phyloP scores from a whole-genome alignment of 2,113 vertebrate genomes.

The Calypte anna region DNA sequence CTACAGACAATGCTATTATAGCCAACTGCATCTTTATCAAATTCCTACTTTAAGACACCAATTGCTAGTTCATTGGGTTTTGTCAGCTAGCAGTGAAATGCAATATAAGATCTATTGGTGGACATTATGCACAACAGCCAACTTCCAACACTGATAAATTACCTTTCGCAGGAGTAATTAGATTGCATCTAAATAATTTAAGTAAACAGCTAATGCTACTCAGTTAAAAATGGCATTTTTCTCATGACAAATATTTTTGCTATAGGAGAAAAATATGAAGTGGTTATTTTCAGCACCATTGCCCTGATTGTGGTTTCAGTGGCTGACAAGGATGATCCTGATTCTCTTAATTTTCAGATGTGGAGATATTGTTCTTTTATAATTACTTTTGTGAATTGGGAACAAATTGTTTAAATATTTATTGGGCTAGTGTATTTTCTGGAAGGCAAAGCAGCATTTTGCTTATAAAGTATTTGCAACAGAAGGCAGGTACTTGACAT shows the following conservation, averaged over 20 bases:
- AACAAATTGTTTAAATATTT: conserved; percentile 55
- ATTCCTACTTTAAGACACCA: neutral
- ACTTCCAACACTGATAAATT: conserved; percentile 39
- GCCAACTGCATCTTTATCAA: conserved; percentile 3
- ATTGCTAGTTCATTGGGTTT: conserved; percentile 13
- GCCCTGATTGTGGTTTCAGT: neutral
- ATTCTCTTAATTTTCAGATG: conserved; percentile 25
- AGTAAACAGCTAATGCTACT: conserved; percentile 36
- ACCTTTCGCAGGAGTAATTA: conserved; percentile 7
- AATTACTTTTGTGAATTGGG: conserved; percentile 57
- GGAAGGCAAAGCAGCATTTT: neutral
- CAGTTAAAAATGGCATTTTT: conserved; percentile 38
- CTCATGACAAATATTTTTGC: conserved; percentile 19
- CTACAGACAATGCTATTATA: neutral
- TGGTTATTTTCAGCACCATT: neutral
- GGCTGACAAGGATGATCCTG: neutral
- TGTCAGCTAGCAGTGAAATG: neutral
- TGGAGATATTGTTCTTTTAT: conserved; percentile 5
- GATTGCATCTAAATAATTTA: conserved; percentile 50
- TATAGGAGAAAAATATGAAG: neutral
- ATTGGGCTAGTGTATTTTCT: neutral
- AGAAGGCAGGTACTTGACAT: neutral
- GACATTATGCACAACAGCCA: conserved; percentile 21
- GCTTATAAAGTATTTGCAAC: conserved; percentile 1
- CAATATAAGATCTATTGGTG: neutral